phyloP scores from a whole-genome alignment of 2,888 invertebrate genomes.

The Torymus aiolomorphi region DNA sequence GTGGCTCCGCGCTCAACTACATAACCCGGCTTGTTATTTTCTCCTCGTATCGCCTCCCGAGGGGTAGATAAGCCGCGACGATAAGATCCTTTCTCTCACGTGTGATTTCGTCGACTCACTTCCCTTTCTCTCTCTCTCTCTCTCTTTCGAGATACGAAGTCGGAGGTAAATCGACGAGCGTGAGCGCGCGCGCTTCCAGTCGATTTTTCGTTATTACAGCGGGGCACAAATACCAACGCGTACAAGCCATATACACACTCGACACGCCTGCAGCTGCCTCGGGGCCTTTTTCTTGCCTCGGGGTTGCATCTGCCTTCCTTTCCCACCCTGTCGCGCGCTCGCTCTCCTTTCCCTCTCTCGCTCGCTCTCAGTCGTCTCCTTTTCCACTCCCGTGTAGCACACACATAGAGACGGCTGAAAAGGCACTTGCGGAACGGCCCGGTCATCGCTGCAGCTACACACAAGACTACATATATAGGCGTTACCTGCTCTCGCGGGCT shows the following conservation, averaged over 20 bases:
- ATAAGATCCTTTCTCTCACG: constrained; percentile 10
- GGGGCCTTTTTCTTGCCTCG: constrained; percentile 41
- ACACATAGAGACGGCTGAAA: constrained; percentile 1
- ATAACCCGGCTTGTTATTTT: too few species aligned
- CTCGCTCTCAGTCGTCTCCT: constrained; percentile 17
- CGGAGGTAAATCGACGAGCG: too few species aligned
- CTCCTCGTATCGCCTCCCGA: background rate
- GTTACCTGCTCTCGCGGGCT: constrained; percentile 20
- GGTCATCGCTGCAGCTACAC: constrained; percentile 16
- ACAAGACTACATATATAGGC: background rate
- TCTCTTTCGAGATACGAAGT: too few species aligned
- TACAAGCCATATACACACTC: background rate
- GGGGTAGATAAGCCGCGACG: constrained; percentile 20
- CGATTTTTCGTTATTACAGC: constrained; percentile 28
- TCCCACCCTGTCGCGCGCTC: constrained; percentile 50
- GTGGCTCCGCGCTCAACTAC: background rate
- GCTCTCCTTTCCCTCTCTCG: constrained; percentile 21
- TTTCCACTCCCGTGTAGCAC: constrained; percentile 39
- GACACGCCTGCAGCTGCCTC: constrained; percentile 61
- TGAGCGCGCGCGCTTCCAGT: constrained; percentile 22
- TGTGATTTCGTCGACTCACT: constrained; percentile 38
- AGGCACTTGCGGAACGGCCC: constrained; percentile 43
- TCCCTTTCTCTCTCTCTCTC: background rate
- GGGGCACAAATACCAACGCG: background rate
- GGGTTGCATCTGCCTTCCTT: constrained; percentile 55